Conservation (phyloP, 2,797 vertebrate species). For the Cossypha polioptera region DNA sequence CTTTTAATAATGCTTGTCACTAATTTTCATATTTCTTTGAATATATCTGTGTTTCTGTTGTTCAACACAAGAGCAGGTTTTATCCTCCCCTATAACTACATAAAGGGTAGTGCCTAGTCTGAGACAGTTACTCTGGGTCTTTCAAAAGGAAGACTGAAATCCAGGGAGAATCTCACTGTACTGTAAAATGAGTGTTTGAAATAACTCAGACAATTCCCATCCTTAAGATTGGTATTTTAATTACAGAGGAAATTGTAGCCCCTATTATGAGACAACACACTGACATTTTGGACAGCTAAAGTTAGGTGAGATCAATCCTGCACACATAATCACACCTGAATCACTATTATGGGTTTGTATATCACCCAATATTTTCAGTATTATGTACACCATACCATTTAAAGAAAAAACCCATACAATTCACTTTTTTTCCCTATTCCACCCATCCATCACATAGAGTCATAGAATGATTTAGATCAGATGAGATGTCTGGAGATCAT, state of each 20-base stretch:
- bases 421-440: not conserved
- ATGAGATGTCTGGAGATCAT: not conserved
- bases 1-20: not conserved
- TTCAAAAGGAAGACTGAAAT: not conserved
- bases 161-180: not conserved
- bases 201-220: not conserved
- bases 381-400: not conserved
- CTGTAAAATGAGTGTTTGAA: not conserved
- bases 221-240: not conserved
- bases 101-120: not conserved
- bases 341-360: not conserved
- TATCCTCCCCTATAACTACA: not conserved
- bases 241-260: not conserved
- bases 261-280: not conserved
- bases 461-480: not conserved
- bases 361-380: not conserved
- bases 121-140: not conserved
- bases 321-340: not conserved
- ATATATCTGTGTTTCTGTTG: not conserved
- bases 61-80: not conserved
- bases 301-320: constrained; percentile 1
- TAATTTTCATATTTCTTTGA: not conserved
- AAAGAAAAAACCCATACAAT: not conserved
- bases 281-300: constrained; percentile 10
- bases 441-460: fast-evolving